phyloP scores from a whole-genome alignment of 1,140 invertebrate genomes.

The Cyrtorhinus lividipennis region DNA sequence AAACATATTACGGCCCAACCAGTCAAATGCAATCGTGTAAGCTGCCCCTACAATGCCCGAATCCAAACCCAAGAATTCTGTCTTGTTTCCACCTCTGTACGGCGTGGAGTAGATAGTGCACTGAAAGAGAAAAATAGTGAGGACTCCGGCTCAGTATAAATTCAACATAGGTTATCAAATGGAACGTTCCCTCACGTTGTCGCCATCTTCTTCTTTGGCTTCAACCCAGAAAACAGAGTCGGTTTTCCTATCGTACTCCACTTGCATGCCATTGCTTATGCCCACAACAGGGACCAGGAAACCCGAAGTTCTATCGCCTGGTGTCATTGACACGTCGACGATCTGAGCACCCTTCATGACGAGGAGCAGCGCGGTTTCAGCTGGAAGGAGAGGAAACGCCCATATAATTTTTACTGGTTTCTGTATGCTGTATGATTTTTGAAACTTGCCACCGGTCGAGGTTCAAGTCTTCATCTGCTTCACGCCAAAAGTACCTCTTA shows the following conservation, averaged over 20 bases:
- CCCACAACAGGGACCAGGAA: slow-evolving; percentile 79
- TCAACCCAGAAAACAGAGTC: slow-evolving; percentile 76
- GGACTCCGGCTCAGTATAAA: no score
- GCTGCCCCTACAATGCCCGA: slow-evolving; percentile 79
- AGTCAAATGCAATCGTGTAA: slow-evolving; percentile 85
- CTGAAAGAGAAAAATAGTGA: slow-evolving; percentile 46
- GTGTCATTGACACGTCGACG: slow-evolving; percentile 62
- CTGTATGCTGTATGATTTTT: no score
- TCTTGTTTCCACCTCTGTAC: slow-evolving; percentile 74
- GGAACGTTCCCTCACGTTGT: slow-evolving; percentile 51
- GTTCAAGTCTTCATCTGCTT: no score
- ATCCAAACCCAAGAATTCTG: slow-evolving; percentile 61
- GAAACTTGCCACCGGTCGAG: no score
- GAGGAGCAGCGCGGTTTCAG: slow-evolving; percentile 78
- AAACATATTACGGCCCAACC: slow-evolving; percentile 89
- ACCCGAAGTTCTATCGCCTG: slow-evolving; percentile 56
- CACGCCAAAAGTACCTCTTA: no score
- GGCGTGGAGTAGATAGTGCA: slow-evolving; percentile 73
- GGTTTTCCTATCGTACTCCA: slow-evolving; percentile 81
- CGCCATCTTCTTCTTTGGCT: slow-evolving; percentile 42
- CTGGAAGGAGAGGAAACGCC: no score
- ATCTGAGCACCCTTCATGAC: slow-evolving; percentile 80
- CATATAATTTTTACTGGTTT: no score
- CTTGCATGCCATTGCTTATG: slow-evolving; percentile 69
- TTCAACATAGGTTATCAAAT: no score